A percentile compares a stretch with the other conserved stretches of the same genome.
These are phyloP conservation scores for Lasioglossum baleicum DNA, from an alignment of 1,140 invertebrate species.

Conservation along the genomic window DNA sequence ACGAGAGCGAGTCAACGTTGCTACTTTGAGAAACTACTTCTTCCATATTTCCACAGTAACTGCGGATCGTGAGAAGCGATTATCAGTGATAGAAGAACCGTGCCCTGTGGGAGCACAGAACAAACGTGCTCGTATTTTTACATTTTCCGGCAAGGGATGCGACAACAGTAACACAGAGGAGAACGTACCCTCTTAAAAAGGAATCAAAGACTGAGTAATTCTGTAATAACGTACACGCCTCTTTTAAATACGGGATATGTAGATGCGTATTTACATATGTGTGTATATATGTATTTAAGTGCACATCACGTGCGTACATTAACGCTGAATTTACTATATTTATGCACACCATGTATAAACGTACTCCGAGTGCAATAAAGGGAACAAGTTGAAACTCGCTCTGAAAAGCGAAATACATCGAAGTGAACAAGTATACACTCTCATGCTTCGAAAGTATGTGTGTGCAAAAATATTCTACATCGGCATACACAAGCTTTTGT, in stretches of 20 bases:
- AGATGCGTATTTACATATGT: slow-evolving; percentile 61
- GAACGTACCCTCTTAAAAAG: slow-evolving; percentile 44
- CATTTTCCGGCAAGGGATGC: slow-evolving; percentile 38
- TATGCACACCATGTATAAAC: slow-evolving; percentile 31
- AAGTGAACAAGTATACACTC: slow-evolving; percentile 20
- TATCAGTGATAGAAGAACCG: slow-evolving; percentile 75
- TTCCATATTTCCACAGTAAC: slow-evolving; percentile 69
- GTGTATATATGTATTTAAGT: slow-evolving; percentile 64
- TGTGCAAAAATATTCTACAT: slow-evolving; percentile 27
- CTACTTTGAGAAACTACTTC: slow-evolving; percentile 73
- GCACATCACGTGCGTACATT: slow-evolving; percentile 49
- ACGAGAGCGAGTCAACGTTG: slow-evolving; percentile 71
- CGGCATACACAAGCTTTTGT: slow-evolving; percentile 38
- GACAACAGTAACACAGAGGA: slow-evolving; percentile 52
- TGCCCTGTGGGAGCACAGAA: slow-evolving; percentile 54
- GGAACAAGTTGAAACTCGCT: slow-evolving; percentile 29
- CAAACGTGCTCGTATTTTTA: slow-evolving; percentile 18
- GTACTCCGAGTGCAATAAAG: slow-evolving; percentile 21
- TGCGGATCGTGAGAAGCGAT: slow-evolving; percentile 72
- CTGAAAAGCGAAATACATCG: slow-evolving; percentile 8
- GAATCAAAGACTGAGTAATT: slow-evolving; percentile 56
- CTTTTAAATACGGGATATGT: slow-evolving; percentile 49
- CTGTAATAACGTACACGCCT: slow-evolving; percentile 52
- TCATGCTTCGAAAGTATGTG: slow-evolving; percentile 15
- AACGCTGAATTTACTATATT: slow-evolving; percentile 37